These are phyloP conservation scores for Lottia scabra DNA, from an alignment of 2,888 invertebrate species.

Conservation along the genomic window DNA sequence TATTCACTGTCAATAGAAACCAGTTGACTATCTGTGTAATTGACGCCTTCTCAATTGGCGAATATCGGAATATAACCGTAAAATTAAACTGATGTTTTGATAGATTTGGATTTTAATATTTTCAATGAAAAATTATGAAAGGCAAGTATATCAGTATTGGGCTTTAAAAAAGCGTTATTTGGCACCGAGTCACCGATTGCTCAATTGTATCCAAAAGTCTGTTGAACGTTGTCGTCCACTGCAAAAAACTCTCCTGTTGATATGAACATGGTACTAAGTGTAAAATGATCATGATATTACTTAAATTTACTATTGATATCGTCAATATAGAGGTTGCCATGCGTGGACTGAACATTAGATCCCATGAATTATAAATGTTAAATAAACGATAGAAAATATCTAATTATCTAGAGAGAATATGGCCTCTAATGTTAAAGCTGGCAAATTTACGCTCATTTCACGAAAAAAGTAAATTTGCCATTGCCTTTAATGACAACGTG, in stretches of 20 bases:
- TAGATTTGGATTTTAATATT: too few relatives aligned
- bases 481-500: slow-evolving; percentile 19
- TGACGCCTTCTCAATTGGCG: too few relatives aligned
- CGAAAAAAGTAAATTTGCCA: slow-evolving; percentile 19
- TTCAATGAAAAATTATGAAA: too few relatives aligned
- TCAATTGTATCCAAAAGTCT: too few relatives aligned
- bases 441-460: slow-evolving; percentile 12
- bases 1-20: not conserved
- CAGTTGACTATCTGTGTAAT: not conserved
- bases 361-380: slow-evolving; percentile 21
- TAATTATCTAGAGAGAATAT: not conserved
- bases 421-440: slow-evolving; percentile 4
- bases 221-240: too few relatives aligned
- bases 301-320: not conserved
- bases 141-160: too few relatives aligned
- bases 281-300: not conserved
- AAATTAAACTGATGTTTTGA: too few relatives aligned
- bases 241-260: too few relatives aligned
- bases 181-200: too few relatives aligned
- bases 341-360: slow-evolving; percentile 7
- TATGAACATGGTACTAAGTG: not conserved
- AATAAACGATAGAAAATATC: slow-evolving; percentile 13
- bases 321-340: not conserved
- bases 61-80: too few relatives aligned
- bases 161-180: too few relatives aligned